Base-by-base conservation (phyloP, 1,140 invertebrate species). In the Theocolax elegans region DNA sequence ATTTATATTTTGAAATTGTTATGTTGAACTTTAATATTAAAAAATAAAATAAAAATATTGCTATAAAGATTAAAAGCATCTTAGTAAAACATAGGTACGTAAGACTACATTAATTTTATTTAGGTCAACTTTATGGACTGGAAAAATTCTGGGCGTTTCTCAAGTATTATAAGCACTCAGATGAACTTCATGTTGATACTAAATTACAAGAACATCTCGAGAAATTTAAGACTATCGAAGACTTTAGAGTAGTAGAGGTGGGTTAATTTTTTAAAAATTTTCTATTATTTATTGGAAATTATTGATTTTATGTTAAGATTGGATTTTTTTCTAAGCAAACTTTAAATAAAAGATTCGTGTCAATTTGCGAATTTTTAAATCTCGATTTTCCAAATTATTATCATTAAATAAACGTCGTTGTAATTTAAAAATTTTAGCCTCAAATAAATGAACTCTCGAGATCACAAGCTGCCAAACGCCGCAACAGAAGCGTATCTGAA, bases 91-190 rank as follows among this genome's bases (percentile, higher is more conserved):
- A 3, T 29, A 21, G 35, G 25, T 15, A 38, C 9, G n/a, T n/a
- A n/a, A n/a, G n/a, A n/a, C n/a, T n/a, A 25, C 38, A 67, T 54
- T 27, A 63, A 67, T 44, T 27, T 35, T 67, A n/a, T 70, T 79
- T 74, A 95, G 95, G 96, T 85, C 96, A 99, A 87, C 86, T 99
- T 19, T 99, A 99, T 87, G 98, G 97, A 44, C 86, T 99, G 51
- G 98, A 99, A 86, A 99, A 99, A 84, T 99, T 99, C 86, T 99
- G 97, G 96, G 97, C 97, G 46, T 99, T 99, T 88, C 86, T 97
- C 7, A 98, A 98, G 84, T 97, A 96, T 87, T 96, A 95, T 84
- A 95, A 94, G 81, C 90, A 94, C 75, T 89, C 92, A 17, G 87
- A 86, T 27, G 90, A 91, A 64, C 87, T 99, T 25, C 90, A 93